phyloP scores from a whole-genome alignment of 1,140 invertebrate genomes.

The Macrotrachela quadricornifera region DNA sequence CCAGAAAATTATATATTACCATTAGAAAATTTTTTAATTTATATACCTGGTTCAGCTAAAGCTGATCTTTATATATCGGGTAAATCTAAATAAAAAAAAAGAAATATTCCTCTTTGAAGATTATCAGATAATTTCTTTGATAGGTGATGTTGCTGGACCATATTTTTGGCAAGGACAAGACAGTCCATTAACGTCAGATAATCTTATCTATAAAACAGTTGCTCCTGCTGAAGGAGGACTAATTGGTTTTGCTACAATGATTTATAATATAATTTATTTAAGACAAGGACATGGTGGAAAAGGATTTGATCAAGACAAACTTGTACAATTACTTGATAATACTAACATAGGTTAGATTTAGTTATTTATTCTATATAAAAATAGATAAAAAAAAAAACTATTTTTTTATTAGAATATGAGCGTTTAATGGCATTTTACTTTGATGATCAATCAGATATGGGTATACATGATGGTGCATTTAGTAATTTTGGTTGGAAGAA shows the following conservation, averaged over 20 bases:
- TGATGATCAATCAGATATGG: too few relatives aligned
- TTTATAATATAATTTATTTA: constrained; percentile 73
- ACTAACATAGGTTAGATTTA: background rate
- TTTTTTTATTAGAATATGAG: too few relatives aligned
- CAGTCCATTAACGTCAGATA: constrained; percentile 19
- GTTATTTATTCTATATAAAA: too few relatives aligned
- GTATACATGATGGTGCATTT: too few relatives aligned
- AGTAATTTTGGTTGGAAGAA: too few relatives aligned
- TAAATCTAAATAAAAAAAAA: too few relatives aligned
- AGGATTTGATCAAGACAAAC: background rate
- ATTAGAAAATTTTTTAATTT: constrained; percentile 64
- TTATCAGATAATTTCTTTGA: too few relatives aligned
- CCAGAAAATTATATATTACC: constrained; percentile 71
- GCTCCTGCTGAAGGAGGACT: constrained; percentile 77
- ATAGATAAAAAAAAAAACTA: too few relatives aligned
- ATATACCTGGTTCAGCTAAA: constrained; percentile 73
- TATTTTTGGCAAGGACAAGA: constrained; percentile 39
- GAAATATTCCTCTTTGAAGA: too few relatives aligned
- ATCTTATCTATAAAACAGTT: constrained; percentile 28
- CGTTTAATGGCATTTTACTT: too few relatives aligned
- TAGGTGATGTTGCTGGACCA: constrained; percentile 70
- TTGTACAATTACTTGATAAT: background rate
- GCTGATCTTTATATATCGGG: constrained; percentile 40
- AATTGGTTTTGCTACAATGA: constrained; percentile 78
- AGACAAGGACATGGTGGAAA: constrained; percentile 25